Evolutionary conservation across 2,113 vertebrate species (phyloP).

Genomic region (Poecile atricapillus): DNA sequence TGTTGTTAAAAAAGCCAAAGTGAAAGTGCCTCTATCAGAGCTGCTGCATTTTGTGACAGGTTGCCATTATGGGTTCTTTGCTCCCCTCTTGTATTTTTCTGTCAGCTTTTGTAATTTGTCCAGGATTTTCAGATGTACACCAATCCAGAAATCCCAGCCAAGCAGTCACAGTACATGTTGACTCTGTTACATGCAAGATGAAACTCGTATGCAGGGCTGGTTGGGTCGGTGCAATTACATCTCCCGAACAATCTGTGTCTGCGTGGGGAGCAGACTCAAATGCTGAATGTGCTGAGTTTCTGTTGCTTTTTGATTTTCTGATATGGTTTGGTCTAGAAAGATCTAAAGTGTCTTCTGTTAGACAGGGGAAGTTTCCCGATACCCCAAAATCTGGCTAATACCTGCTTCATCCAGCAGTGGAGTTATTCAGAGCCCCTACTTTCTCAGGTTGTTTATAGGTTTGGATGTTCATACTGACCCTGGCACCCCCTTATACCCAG

Average conservation of each 20-base stretch:
- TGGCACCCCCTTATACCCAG: not conserved
- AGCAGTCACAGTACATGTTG: not conserved
- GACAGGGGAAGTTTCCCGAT: not conserved
- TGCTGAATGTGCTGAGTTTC: not conserved
- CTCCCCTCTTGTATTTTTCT: not conserved
- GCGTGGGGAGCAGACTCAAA: rapidly evolving
- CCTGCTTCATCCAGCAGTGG: not conserved
- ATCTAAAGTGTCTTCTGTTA: not conserved
- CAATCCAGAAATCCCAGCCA: not conserved
- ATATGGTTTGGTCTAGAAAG: not conserved
- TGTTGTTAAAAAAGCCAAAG: not conserved
- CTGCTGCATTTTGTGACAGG: not conserved
- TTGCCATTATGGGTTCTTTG: not conserved
- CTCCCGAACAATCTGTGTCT: rapidly evolving
- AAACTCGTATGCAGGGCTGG: not conserved
- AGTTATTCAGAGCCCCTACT: not conserved
- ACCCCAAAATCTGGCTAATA: not conserved
- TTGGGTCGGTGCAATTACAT: not conserved
- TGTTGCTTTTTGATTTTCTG: not conserved
- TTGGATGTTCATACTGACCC: not conserved
- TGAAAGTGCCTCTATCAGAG: not conserved
- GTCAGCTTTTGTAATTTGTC: not conserved
- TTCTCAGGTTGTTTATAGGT: not conserved
- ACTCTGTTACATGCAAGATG: not conserved
- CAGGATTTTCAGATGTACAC: not conserved